phyloP scores from a whole-genome alignment of 2,797 vertebrate species.

The Coregonus suidteri region DNA sequence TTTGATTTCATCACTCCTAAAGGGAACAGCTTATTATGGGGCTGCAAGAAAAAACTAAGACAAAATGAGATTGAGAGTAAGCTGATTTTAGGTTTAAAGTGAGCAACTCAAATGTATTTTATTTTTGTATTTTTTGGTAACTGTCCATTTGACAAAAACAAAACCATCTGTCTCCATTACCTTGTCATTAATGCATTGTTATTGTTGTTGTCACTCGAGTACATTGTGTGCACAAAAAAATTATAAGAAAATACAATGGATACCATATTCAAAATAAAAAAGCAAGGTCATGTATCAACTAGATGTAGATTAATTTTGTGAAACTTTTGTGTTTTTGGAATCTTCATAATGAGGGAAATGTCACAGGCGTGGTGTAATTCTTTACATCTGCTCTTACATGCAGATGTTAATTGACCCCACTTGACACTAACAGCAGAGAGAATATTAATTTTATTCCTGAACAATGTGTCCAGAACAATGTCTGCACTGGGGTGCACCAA shows the following conservation, averaged over 20 bases:
- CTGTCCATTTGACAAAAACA: conserved; percentile 60
- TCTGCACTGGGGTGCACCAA: not conserved
- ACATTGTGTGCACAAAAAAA: no score
- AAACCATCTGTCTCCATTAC: conserved; percentile 62
- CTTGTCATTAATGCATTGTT: conserved; percentile 27
- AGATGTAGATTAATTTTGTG: not conserved
- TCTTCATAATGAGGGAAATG: not conserved
- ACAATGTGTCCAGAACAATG: not conserved
- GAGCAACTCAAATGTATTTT: conserved; percentile 65
- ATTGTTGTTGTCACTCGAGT: conserved; percentile 20
- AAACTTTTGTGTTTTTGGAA: not conserved
- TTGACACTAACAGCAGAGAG: not conserved
- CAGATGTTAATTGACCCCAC: not conserved
- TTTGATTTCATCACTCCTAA: conserved; percentile 32
- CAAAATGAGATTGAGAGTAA: conserved; percentile 74
- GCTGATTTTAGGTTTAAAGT: conserved; percentile 77
- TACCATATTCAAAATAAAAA: no score
- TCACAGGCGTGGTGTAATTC: not conserved
- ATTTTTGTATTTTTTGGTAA: conserved; percentile 28
- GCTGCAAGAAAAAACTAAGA: conserved; percentile 61
- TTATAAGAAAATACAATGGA: no score
- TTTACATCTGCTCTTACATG: not conserved
- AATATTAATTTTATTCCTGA: not conserved
- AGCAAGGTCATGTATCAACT: no score
- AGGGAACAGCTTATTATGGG: conserved; percentile 56